Evolutionary conservation across 2,888 invertebrate species (phyloP), one percentile per base, ranked within the genome.

Genomic region (Congeria kusceri): DNA sequence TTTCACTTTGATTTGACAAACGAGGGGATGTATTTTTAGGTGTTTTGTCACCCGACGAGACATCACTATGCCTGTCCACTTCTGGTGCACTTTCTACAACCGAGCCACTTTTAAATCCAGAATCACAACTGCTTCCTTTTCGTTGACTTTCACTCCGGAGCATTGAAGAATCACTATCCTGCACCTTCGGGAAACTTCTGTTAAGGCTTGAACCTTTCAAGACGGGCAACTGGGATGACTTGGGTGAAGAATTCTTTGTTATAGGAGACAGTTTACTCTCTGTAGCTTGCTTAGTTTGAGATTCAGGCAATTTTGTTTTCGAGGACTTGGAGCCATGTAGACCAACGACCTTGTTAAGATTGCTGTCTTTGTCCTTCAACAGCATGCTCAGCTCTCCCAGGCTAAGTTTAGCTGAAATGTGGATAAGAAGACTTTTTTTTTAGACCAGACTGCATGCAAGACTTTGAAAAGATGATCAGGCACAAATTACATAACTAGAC

Each of bases 141-240:
- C 53, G 49, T 28, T 27, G 28, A 15, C 27, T 11, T 1, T 62
- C 62, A 49, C 29, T 53, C 25, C 32, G 71, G 4, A 68, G 18
- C 28, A 68, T 20, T 0, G 65, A 53, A 15, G 39, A 71, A 28
- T 73, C 64, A 20, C 56, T 39, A 61, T 78, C 72, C 1, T 59
- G 44, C 0, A 75, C 76, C 47, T 71, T 71, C 3, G 71, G 75
- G 59, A 80, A 76, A 56, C 73, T 80, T 56, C 75, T 65, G 53
- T 72, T 80, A 2, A 83, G 57, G 69, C 66, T 84, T 13, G 87
- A 83, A 1, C 85, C 84, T 62, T 77, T 84, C 57, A 63, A 77
- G 27, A 84, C 65, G 15, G 85, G 85, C 13, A 86, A 68, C 49
- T 74, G 72, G 2, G 85, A 84, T 25, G 71, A 4, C 29, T 79